A percentile compares a stretch with the other conserved stretches of the same genome.
Evolutionary conservation across 1,140 invertebrate species (phyloP).

Genomic region (Phenacoccus solenopsis): DNA sequence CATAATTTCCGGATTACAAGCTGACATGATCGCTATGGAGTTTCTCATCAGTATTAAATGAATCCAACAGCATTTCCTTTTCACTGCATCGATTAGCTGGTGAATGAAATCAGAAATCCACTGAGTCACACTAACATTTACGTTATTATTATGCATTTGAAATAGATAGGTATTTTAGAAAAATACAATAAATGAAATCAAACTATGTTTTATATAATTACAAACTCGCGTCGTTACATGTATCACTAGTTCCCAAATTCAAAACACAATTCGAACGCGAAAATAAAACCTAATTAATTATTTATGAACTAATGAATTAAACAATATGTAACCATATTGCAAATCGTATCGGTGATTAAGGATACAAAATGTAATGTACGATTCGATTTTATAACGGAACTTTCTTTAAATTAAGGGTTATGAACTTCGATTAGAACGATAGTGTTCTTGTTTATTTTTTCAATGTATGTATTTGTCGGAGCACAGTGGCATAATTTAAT

Average conservation of each 20-base stretch:
- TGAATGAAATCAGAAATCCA: neutral
- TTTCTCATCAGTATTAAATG: neutral
- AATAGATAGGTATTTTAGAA: neutral
- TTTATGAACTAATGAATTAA: neutral
- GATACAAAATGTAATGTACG: too few species aligned
- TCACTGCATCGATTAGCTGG: neutral
- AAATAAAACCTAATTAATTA: neutral
- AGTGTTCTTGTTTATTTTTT: too few species aligned
- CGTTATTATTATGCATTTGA: neutral
- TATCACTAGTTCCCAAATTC: neutral
- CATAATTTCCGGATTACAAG: constrained; percentile 11
- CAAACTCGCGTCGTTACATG: too few species aligned
- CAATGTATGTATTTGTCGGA: too few species aligned
- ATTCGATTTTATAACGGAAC: neutral
- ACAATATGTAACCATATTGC: too few species aligned
- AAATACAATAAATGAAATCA: neutral
- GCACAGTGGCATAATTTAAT: too few species aligned
- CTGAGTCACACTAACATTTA: neutral
- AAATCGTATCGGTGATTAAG: neutral
- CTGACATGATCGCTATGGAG: neutral
- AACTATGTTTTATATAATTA: neutral
- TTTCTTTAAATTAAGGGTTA: neutral
- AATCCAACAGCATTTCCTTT: neutral
- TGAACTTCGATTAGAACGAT: neutral
- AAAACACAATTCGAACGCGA: neutral